phyloP scores from a whole-genome alignment of 2,113 vertebrate species.

The Trichechus manatus region DNA sequence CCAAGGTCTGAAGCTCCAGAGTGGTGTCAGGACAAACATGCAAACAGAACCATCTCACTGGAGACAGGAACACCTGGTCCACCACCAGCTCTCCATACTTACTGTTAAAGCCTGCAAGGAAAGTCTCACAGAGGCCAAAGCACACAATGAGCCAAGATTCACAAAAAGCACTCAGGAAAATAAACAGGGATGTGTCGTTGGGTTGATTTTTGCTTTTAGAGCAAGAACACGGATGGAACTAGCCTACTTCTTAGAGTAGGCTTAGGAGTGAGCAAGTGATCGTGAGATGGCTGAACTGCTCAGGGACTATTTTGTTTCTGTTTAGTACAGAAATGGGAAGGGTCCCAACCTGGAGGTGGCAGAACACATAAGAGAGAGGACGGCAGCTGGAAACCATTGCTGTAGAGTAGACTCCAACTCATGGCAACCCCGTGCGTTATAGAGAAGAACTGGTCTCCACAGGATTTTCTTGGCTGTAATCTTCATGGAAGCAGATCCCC shows the following conservation, averaged over 20 bases:
- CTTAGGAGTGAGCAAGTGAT: not conserved
- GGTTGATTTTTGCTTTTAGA: not conserved
- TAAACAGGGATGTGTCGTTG: accelerated
- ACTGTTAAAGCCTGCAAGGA: not conserved
- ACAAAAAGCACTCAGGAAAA: not conserved
- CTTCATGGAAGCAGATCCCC: too few relatives aligned
- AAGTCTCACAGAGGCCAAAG: not conserved
- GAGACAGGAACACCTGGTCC: accelerated
- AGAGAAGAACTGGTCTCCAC: too few relatives aligned
- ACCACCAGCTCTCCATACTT: not conserved
- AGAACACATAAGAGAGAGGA: not conserved
- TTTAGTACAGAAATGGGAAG: not conserved
- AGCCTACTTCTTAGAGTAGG: not conserved
- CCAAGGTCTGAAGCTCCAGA: not conserved
- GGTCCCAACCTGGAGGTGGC: not conserved
- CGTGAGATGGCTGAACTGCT: not conserved
- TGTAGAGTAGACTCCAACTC: too few relatives aligned
- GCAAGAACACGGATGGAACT: not conserved
- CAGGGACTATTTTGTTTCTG: not conserved
- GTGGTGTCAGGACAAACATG: not conserved
- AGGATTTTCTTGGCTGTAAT: too few relatives aligned
- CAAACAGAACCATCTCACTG: not conserved
- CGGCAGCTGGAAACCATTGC: not conserved
- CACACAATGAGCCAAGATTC: not conserved
- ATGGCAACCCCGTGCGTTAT: too few relatives aligned